These are phyloP conservation scores for Nothocercus nigrocapillus DNA, from an alignment of 2,113 vertebrate species.

Conservation along the genomic window DNA sequence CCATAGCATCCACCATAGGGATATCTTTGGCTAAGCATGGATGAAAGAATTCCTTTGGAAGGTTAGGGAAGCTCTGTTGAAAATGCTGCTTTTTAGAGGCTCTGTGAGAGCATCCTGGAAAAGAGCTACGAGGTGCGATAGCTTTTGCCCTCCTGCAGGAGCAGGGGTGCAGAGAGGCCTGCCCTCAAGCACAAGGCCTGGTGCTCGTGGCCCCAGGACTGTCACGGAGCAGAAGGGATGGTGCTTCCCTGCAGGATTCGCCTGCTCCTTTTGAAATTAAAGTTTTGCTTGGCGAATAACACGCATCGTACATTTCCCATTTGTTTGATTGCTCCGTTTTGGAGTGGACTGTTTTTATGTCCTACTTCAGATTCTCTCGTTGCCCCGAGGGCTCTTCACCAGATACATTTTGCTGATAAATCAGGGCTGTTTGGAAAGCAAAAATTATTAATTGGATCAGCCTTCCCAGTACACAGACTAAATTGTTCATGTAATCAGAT, in stretches of 20 bases:
- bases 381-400: not conserved
- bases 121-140: not conserved
- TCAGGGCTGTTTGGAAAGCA: not conserved
- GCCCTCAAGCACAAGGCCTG: no score
- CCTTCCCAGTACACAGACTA: slow-evolving; percentile 13
- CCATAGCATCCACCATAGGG: not conserved
- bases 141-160: fast-evolving
- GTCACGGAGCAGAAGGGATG: not conserved
- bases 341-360: not conserved
- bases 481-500: not conserved
- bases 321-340: slow-evolving; percentile 22
- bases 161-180: not conserved
- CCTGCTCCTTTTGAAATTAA: not conserved
- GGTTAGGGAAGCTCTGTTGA: not conserved
- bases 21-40: not conserved
- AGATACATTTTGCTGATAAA: not conserved
- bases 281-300: not conserved
- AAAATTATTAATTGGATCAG: not conserved
- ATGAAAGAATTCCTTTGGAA: not conserved
- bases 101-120: not conserved
- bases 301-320: not conserved
- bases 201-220: not conserved
- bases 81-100: not conserved
- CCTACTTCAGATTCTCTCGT: not conserved
- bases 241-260: not conserved